Percentiles rank a stretch among this genome's conserved stretches.
Conservation (phyloP, 35 echinoderm and acorn worm species). For the Apostichopus californicus region DNA sequence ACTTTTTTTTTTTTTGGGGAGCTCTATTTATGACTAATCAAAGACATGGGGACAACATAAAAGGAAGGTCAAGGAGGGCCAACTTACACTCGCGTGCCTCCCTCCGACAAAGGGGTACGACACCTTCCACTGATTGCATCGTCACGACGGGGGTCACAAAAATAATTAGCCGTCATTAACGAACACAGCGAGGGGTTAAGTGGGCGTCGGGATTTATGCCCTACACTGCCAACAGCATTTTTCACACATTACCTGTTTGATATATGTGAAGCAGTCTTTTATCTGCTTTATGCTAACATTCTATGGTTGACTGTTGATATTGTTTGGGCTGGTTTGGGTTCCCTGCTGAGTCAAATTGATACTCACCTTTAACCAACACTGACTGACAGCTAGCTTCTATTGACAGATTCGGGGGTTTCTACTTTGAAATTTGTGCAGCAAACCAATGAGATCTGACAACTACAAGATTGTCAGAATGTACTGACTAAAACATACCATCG, state of each 20-base stretch:
- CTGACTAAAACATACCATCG: too few species aligned
- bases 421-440: too few species aligned
- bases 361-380: not conserved
- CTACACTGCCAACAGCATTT: not conserved
- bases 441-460: too few species aligned
- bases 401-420: too few species aligned
- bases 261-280: not conserved
- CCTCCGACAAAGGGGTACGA: not conserved
- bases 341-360: not conserved
- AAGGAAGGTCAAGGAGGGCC: not conserved
- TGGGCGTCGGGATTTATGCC: not conserved
- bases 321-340: not conserved
- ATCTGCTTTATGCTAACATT: not conserved
- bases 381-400: not conserved
- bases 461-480: too few species aligned
- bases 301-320: not conserved
- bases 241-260: not conserved
- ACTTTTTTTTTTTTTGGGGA: not conserved
- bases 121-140: not conserved
- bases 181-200: not conserved
- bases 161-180: not conserved
- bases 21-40: conserved; percentile 5
- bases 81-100: not conserved
- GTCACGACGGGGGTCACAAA: not conserved
- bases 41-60: not conserved